phyloP scores from a whole-genome alignment of 1,140 invertebrate genomes.

The Dreissena rostriformis region DNA sequence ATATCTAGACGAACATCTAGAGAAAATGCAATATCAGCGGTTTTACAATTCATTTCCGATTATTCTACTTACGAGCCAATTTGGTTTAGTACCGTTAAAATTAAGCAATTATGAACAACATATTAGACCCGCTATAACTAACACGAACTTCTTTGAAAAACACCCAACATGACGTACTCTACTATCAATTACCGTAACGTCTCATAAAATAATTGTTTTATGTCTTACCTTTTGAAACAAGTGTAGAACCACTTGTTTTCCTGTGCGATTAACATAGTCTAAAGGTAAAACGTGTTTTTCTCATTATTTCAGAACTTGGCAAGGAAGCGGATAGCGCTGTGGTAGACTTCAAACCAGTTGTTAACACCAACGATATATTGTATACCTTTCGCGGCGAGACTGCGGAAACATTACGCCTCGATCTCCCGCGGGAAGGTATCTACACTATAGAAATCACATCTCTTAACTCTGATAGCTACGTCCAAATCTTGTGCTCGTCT shows the following conservation, averaged over 20 bases:
- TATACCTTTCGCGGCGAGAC: constrained; percentile 43
- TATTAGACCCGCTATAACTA: too few species aligned
- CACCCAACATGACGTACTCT: background rate
- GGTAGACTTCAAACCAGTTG: constrained; percentile 39
- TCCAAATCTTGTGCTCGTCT: constrained; percentile 37
- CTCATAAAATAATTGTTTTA: background rate
- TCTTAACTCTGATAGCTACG: constrained; percentile 44
- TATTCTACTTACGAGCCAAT: too few species aligned
- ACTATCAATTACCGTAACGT: background rate
- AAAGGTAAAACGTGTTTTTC: constrained; percentile 14
- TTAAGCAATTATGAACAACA: too few species aligned
- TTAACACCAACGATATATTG: constrained; percentile 44
- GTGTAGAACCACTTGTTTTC: background rate
- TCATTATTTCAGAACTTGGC: constrained; percentile 52
- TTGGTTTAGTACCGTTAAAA: too few species aligned
- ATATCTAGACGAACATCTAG: too few species aligned
- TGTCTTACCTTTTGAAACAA: background rate
- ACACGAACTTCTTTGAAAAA: background rate
- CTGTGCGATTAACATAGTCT: background rate
- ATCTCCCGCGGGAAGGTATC: constrained; percentile 23
- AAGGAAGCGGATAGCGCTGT: constrained; percentile 47
- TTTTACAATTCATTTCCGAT: too few species aligned
- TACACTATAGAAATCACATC: constrained; percentile 51
- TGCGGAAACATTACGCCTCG: constrained; percentile 47
- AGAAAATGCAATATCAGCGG: too few species aligned